A percentile compares a stretch with the other conserved stretches of the same genome.
phyloP scores from a whole-genome alignment of 92 coral and sea anemone genomes.

The Porites divaricata region DNA sequence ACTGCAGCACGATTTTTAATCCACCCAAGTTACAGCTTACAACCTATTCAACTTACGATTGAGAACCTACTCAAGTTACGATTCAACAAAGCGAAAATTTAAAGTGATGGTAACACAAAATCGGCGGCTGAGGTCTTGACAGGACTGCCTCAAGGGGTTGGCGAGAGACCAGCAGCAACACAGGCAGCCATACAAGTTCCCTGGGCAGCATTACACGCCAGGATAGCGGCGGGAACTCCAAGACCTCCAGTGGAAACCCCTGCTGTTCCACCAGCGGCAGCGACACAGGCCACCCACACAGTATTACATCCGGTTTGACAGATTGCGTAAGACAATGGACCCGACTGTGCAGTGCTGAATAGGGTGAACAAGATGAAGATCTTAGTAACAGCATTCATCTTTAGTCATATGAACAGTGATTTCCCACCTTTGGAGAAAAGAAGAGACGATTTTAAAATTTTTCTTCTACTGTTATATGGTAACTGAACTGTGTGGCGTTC shows the following conservation, averaged over 20 bases:
- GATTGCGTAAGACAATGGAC: constrained; percentile 49
- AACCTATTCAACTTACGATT: neutral
- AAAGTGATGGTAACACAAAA: neutral
- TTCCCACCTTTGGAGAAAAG: neutral
- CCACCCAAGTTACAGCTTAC: no score
- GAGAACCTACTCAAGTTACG: neutral
- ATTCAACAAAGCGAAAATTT: neutral
- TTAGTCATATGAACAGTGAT: neutral
- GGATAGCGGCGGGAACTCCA: constrained; percentile 42
- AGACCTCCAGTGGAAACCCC: constrained; percentile 58
- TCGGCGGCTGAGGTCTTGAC: neutral
- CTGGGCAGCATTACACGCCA: constrained; percentile 51
- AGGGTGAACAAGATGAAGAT: neutral
- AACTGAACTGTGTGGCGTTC: neutral
- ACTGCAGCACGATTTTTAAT: neutral
- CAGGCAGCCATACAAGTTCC: constrained; percentile 46
- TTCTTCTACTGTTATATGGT: neutral
- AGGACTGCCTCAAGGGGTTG: constrained; percentile 16
- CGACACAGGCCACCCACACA: constrained; percentile 49
- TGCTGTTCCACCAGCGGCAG: constrained; percentile 57
- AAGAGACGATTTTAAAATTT: neutral
- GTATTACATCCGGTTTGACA: constrained; percentile 59
- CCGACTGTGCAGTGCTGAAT: constrained; percentile 18
- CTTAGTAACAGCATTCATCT: neutral
- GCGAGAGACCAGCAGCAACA: constrained; percentile 39